Percentiles rank a stretch among this genome's conserved stretches.
Evolutionary conservation across 30 jellyfish, hydroid and myxozoan genomes (phyloP).

Genomic region (Pseudorhiza aurosa): DNA sequence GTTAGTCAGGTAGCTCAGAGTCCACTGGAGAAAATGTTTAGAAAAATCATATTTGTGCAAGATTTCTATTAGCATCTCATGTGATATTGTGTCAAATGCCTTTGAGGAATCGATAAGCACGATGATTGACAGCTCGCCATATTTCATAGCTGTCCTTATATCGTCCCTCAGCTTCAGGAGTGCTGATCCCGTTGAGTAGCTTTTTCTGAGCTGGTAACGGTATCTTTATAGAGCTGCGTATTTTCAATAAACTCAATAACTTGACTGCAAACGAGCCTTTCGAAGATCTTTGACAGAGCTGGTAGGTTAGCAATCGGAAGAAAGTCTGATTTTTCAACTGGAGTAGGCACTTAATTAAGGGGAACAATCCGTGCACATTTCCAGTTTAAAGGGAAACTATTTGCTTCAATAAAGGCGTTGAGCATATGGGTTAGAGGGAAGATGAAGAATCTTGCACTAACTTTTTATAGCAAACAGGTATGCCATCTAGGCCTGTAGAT

Average conservation of each 20-base stretch:
- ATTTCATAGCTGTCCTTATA: constrained; percentile 47
- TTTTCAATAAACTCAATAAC: constrained; percentile 19
- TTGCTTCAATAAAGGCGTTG: too few relatives aligned
- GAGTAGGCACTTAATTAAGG: constrained; percentile 1
- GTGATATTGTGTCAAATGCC: constrained; percentile 30
- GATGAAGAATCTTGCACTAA: not conserved
- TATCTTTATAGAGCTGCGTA: constrained; percentile 1
- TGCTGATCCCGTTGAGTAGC: constrained; percentile 21
- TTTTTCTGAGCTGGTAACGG: constrained; percentile 14
- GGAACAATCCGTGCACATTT: constrained; percentile 5
- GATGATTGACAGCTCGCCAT: constrained; percentile 40
- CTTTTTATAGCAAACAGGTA: constrained; percentile 1
- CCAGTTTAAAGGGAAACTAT: not conserved
- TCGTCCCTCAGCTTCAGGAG: constrained; percentile 33
- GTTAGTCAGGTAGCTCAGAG: constrained; percentile 20
- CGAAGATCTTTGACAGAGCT: constrained; percentile 4
- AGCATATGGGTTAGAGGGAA: not conserved
- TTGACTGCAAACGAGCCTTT: constrained; percentile 28
- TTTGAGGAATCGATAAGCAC: constrained; percentile 30
- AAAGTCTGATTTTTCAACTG: constrained; percentile 5
- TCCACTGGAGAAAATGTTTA: constrained; percentile 10
- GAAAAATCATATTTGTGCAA: constrained; percentile 2
- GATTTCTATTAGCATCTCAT: constrained; percentile 5
- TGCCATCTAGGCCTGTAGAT: constrained; percentile 9
- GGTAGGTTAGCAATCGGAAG: constrained; percentile 3